A percentile compares a stretch with the other conserved stretches of the same genome.
Evolutionary conservation across 2,888 invertebrate species (phyloP).

Genomic region (Alitta virens): DNA sequence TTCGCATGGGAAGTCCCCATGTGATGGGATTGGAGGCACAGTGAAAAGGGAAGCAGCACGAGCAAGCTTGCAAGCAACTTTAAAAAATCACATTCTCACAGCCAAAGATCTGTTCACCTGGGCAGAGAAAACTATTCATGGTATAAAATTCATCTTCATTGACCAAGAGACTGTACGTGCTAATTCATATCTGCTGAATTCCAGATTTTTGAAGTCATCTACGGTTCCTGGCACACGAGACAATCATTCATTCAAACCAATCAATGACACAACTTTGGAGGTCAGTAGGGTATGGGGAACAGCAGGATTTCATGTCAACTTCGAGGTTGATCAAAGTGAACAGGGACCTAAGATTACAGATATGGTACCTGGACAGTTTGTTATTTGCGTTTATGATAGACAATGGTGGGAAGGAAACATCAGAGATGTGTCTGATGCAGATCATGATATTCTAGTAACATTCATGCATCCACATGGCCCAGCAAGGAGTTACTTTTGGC

Average conservation of each 20-base stretch:
- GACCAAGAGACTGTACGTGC: too few relatives aligned
- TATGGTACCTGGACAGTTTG: background rate
- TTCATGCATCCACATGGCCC: background rate
- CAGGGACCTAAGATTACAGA: background rate
- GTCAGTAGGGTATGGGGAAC: too few relatives aligned
- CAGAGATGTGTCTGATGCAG: background rate
- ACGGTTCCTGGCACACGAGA: too few relatives aligned
- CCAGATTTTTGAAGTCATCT: too few relatives aligned
- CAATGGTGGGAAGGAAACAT: constrained; percentile 10
- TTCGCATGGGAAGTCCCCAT: constrained; percentile 34
- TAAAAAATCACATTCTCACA: constrained; percentile 2
- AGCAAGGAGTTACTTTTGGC: background rate
- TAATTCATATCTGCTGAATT: too few relatives aligned
- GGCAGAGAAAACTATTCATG: too few relatives aligned
- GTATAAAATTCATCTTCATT: too few relatives aligned
- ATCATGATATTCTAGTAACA: background rate
- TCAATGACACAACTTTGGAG: too few relatives aligned
- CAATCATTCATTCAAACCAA: too few relatives aligned
- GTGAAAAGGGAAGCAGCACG: constrained; percentile 8
- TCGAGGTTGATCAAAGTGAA: background rate
- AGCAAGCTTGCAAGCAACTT: constrained; percentile 15
- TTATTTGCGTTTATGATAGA: constrained; percentile 3
- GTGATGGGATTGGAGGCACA: constrained; percentile 36
- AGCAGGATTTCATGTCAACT: too few relatives aligned
- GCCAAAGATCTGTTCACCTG: background rate